phyloP scores from a whole-genome alignment of 2,888 invertebrate genomes.

The Aquatica leii region DNA sequence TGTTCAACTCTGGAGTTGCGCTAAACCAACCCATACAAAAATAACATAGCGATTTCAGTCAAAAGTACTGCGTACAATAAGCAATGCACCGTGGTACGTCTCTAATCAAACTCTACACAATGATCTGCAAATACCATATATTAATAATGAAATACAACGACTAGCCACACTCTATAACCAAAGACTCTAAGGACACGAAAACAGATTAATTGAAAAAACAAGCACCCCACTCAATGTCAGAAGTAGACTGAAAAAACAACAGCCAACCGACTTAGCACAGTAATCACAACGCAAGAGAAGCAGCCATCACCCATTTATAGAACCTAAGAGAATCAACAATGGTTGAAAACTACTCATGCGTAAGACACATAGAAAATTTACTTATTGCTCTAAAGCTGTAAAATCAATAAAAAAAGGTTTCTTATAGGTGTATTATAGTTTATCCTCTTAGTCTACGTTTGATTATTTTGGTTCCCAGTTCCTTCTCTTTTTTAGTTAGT shows the following conservation, averaged over 20 bases:
- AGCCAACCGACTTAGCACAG: conserved; percentile 8
- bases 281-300: neutral
- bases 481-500: too few relatives aligned
- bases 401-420: too few relatives aligned
- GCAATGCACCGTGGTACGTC: conserved; percentile 13
- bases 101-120: conserved; percentile 1
- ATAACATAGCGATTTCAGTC: conserved; percentile 5
- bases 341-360: neutral
- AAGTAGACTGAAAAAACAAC: conserved; percentile 3
- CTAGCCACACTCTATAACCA: conserved; percentile 1
- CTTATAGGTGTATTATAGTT: too few relatives aligned
- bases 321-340: neutral
- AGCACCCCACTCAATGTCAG: neutral
- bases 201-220: neutral
- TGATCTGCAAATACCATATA: conserved; percentile 1
- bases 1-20: neutral
- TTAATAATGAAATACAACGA: conserved; percentile 10
- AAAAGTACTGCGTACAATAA: neutral
- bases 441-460: too few relatives aligned
- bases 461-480: too few relatives aligned
- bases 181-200: conserved; percentile 10
- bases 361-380: neutral
- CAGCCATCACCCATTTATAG: neutral
- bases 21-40: too few relatives aligned
- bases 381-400: neutral